Evolutionary conservation across 2,113 vertebrate genomes (phyloP).

Genomic region (Lamprologus ornatipinnis): DNA sequence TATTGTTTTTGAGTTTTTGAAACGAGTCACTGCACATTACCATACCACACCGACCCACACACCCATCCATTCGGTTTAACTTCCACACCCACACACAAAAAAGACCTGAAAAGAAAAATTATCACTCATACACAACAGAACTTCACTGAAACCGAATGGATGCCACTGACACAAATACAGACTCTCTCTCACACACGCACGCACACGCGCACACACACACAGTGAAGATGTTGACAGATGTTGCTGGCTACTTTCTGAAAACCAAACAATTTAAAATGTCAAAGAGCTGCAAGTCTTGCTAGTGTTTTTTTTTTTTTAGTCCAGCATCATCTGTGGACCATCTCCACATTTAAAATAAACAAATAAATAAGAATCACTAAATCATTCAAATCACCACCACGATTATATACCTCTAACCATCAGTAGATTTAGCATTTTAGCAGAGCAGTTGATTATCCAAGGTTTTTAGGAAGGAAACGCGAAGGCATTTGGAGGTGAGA

Average conservation of each 20-base stretch:
- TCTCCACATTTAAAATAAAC: neutral
- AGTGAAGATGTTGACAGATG: constrained; percentile 1
- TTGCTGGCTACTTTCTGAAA: neutral
- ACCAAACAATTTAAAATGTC: neutral
- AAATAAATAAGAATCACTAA: neutral
- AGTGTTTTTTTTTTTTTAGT: neutral
- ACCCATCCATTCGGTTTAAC: constrained; percentile 5
- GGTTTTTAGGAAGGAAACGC: constrained; percentile 16
- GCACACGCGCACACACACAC: too few species aligned
- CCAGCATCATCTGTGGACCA: constrained; percentile 13
- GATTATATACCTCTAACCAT: constrained; percentile 15
- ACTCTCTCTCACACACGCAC: neutral
- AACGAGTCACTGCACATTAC: constrained; percentile 36
- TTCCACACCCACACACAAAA: neutral
- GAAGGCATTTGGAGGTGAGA: constrained; percentile 4
- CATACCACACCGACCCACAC: neutral
- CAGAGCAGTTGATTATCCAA: constrained; percentile 27
- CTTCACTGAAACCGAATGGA: constrained; percentile 1
- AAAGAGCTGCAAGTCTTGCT: neutral
- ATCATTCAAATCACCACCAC: constrained; percentile 24
- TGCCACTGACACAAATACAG: neutral
- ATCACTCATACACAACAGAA: neutral
- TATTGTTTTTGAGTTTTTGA: neutral
- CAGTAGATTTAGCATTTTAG: constrained; percentile 37
- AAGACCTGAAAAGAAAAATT: neutral